Evolutionary conservation across 2,888 invertebrate species (phyloP), one percentile per base, ranked within the genome.

Genomic region (Neoitamus cyanurus): DNA sequence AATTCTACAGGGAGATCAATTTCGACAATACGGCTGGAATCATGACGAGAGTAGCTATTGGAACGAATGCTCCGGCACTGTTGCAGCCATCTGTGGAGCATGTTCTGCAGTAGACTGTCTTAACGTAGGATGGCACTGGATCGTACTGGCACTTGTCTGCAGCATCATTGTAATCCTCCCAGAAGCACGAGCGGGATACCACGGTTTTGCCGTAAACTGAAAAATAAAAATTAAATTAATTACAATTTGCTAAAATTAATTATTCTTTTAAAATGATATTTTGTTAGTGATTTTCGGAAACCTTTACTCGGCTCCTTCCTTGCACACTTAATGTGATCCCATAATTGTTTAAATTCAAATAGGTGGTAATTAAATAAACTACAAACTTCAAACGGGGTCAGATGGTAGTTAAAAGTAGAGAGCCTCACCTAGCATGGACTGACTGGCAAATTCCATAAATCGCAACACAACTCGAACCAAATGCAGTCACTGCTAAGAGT

Each of bases 61-160:
- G 90, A 69, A 86, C 85, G 70, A 87, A 86, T 25, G 88, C 88
- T 1, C 88, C 87, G 34, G 89, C 90, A 69, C 88, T 88, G 85
- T 91, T 91, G 87, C 91, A 91, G 7, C 91, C 91, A 85, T 91
- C 91, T 34, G 89, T 89, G 87, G 88, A 88, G 87, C 91, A 91
- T 11, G 91, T 91, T 87, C 90, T 89, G 87, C 91, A 91, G 86
- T 88, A 91, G 80, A 90, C 86, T 46, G 90, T 91, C 88, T 90
- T 90, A 25, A 91, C 90, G 85, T 91, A 91, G 37, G 91, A 90
- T 46, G 91, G 90, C 69, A 90, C 90, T 25, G 89, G 89, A 85
- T 90, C 90, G 86, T 89, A 89, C 69, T 88, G 88, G 86, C 91
- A 91, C 83, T 89, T 90, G 85, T 91, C 91, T 75, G 89, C 87